These are phyloP conservation scores for Thalpophila matura DNA, from an alignment of 2,888 invertebrate species.

Conservation along the genomic window DNA sequence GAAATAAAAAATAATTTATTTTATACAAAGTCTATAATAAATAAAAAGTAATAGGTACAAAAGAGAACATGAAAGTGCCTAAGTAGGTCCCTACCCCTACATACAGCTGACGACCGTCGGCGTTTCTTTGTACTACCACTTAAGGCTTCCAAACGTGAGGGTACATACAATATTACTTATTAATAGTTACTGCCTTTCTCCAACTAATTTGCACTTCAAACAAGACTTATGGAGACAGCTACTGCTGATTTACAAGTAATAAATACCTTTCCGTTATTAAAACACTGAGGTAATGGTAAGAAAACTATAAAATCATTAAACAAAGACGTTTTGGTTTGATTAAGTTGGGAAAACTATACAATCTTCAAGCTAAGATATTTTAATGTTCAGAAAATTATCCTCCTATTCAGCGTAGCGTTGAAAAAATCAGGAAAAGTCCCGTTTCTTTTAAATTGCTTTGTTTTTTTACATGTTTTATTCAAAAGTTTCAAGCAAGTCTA, in stretches of 20 bases:
- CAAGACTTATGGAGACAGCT: background rate
- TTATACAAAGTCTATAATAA: too few species aligned
- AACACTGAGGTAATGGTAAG: slow-evolving; percentile 13
- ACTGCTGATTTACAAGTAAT: slow-evolving; percentile 18
- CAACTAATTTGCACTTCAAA: slow-evolving; percentile 48
- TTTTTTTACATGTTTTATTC: too few species aligned
- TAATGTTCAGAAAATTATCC: too few species aligned
- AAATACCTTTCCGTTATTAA: slow-evolving; percentile 38
- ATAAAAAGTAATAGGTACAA: too few species aligned
- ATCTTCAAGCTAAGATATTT: background rate
- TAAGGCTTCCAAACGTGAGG: slow-evolving; percentile 35
- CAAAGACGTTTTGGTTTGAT: slow-evolving; percentile 7
- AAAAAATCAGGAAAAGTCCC: too few species aligned
- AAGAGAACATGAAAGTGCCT: background rate
- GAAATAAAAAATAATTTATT: too few species aligned
- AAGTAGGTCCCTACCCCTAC: too few species aligned
- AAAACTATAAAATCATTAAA: background rate
- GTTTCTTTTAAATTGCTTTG: too few species aligned
- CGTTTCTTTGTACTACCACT: slow-evolving; percentile 3
- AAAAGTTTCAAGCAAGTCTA: too few species aligned
- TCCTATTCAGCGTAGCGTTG: too few species aligned
- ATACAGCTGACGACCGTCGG: slow-evolving; percentile 29
- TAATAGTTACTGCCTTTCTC: slow-evolving; percentile 17
- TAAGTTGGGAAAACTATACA: background rate
- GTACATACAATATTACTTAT: slow-evolving; percentile 36